phyloP scores from a whole-genome alignment of 1,140 invertebrate genomes.

The Notospermus geniculatus region DNA sequence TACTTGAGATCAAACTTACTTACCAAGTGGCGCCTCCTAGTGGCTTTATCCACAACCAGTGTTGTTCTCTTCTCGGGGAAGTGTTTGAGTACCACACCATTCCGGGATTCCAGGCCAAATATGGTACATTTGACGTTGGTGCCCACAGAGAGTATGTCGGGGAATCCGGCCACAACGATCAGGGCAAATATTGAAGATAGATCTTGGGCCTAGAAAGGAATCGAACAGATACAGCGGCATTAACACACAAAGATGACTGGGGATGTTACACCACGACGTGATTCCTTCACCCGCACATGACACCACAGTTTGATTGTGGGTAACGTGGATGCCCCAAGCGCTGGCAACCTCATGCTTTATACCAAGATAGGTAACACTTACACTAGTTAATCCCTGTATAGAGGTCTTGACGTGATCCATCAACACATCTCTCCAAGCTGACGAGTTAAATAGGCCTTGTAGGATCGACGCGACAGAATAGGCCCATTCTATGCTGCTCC shows the following conservation, averaged over 20 bases:
- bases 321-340: too few relatives aligned
- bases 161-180: conserved; percentile 53
- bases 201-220: conserved; percentile 36
- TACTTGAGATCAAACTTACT: too few relatives aligned
- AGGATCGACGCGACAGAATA: conserved; percentile 46
- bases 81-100: conserved; percentile 52
- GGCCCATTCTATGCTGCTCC: conserved; percentile 48
- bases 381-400: too few relatives aligned
- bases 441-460: conserved; percentile 37
- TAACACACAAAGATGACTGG: too few relatives aligned
- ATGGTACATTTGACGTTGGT: conserved; percentile 42
- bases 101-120: conserved; percentile 36
- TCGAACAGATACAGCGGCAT: conserved; percentile 5
- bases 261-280: too few relatives aligned
- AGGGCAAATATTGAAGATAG: conserved; percentile 48
- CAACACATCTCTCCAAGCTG: conserved; percentile 39
- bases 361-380: too few relatives aligned
- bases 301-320: too few relatives aligned
- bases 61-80: conserved; percentile 51
- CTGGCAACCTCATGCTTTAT: too few relatives aligned
- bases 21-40: conserved; percentile 48
- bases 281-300: too few relatives aligned
- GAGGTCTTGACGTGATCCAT: conserved; percentile 34
- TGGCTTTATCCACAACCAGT: conserved; percentile 45
- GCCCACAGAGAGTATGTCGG: conserved; percentile 51